Evolutionary conservation across 2,113 vertebrate species (phyloP), one percentile per base, ranked within the genome.

Genomic region (Sinocyclocheilus grahami): DNA sequence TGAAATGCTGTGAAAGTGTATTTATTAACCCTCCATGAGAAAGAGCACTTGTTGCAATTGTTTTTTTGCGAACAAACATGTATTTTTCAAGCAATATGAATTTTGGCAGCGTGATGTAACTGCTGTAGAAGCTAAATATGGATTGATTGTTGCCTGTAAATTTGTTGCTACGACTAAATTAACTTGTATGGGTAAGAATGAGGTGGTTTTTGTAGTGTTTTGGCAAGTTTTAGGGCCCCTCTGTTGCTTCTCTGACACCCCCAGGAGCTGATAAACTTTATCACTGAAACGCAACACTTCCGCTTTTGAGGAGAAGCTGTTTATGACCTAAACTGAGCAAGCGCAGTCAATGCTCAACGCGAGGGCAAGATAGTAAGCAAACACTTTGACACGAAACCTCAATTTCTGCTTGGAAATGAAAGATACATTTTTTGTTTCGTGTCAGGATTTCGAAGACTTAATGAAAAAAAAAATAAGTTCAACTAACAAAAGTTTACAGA

Each of bases 191-290:
- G 30, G 67, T 24, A 30, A 76, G 86, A 27, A 51, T 10, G 30
- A 67, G 42, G 39, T 46, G 42, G 53, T 62, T 84, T 86, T 55
- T 82, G 79, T 81, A 48, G 85, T 78, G 67, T 78, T 87, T 88
- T 75, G 48, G 77, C 88, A 88, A 85, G 90, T 87, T 89, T 86
- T 67, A 86, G 85, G 90, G 86, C 78, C 88, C 58, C 92, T 77
- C 87, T 53, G 85, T 0, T 85, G 86, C 91, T 90, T 90, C 87
- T 89, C 91, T 85, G 89, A 89, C 87, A 87, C 89, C 85, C 86
- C 67, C 81, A 82, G 80, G 85, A 88, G 90, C 90, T 92, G 94
- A 95, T 95, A 95, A 95, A 90, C 90, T 91, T 95, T 95, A 95
- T 95, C 95, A 91, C 88, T 83, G 8, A 71, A 58, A 85, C 71